Evolutionary conservation across 2,113 vertebrate genomes (phyloP).

Genomic region (Aegypius monachus): DNA sequence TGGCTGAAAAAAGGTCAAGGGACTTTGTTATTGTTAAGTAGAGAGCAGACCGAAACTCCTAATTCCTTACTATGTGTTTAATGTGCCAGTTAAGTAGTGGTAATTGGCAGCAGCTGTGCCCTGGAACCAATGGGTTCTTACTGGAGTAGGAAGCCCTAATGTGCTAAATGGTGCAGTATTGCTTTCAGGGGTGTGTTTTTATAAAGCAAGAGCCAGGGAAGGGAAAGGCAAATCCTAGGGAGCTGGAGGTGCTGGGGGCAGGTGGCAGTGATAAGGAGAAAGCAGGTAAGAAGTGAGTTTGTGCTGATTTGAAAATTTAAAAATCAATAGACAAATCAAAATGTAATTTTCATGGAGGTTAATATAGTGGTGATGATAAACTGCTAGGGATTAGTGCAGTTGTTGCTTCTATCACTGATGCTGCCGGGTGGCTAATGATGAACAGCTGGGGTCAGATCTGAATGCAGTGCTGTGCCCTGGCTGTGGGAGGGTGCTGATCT

Average conservation of each 20-base stretch:
- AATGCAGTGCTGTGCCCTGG: fast-evolving
- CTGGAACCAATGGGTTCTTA: constrained; percentile 48
- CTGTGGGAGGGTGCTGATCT: background rate
- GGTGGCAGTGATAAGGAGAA: background rate
- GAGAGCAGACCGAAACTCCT: constrained; percentile 63
- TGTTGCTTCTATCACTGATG: background rate
- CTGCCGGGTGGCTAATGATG: background rate
- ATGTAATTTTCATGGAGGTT: background rate
- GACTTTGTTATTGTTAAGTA: constrained; percentile 67
- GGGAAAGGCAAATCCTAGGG: background rate
- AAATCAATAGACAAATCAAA: background rate
- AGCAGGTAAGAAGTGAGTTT: background rate
- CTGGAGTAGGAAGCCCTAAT: constrained; percentile 31
- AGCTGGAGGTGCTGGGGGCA: constrained; percentile 63
- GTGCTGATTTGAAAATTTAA: background rate
- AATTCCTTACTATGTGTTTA: constrained; percentile 67
- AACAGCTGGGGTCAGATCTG: fast-evolving
- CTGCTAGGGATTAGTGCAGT: fast-evolving
- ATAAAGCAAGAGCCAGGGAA: background rate
- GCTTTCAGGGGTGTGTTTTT: background rate
- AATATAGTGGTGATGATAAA: background rate
- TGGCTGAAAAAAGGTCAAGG: constrained; percentile 69
- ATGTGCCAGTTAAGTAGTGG: constrained; percentile 73
- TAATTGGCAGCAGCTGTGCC: constrained; percentile 75
- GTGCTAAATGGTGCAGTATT: constrained; percentile 32